Base-by-base conservation (phyloP, 2,888 invertebrate species). In the Buathra laborator region DNA sequence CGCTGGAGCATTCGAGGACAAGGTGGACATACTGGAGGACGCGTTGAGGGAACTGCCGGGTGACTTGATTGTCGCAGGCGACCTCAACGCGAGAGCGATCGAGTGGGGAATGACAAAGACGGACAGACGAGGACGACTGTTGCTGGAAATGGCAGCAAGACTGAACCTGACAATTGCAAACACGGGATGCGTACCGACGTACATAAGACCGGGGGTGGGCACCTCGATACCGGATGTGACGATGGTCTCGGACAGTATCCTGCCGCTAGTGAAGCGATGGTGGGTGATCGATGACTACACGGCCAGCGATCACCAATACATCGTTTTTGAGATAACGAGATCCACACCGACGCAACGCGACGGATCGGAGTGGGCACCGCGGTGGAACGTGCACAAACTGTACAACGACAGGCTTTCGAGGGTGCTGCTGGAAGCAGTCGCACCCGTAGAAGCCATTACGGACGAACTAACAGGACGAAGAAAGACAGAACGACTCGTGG, bases 301-400 rank as follows among this genome's bases (percentile, higher is more conserved):
- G 14, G 87, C 71, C 24, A 87, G 84, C 64, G 87, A 87, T 72
- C 87, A 87, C 72, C 81, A 87, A 24, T 87, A 74, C 46, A 87
- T 86, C n/a, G 53, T n/a, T 0, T 67, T 76, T 32, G 19, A 32
- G 14, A 0, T 66, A 7, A 48, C 44, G 9, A 37, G 16, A 16
- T 7, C n/a, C 9, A 24, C 16, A 19, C 2, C n/a, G 56, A 56
- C 53, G 19, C 46, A 44, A 46, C 44, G 44, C 37, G 37, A 66
- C 4, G n/a, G 43, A 66, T 16, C 37, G 4, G 14, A 10, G 43
- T 16, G 80, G 37, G 32, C 59, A 7, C 19, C 68, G n/a, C 74
- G 59, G 48, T 24, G 62, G 24, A 48, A 82, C 46, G 46, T 51
- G 32, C 7, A 7, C 37, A 37, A 37, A 37, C 37, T 37, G 37